Conservation (phyloP, 2,888 invertebrate species). For the Hybos culiciformis region DNA sequence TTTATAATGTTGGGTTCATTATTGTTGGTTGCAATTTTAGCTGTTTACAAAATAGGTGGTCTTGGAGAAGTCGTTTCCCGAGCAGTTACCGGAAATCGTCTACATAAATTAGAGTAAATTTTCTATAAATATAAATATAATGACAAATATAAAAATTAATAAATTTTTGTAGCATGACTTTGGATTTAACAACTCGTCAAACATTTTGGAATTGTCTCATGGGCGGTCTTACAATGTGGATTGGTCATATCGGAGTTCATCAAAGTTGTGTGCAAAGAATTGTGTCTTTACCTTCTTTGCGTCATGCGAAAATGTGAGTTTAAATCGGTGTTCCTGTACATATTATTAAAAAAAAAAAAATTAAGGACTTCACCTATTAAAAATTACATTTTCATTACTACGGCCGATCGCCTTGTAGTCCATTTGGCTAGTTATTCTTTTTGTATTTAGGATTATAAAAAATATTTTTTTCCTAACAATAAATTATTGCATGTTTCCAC, state of each 20-base stretch:
- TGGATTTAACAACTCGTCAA: conserved; percentile 46
- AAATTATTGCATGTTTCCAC: no score
- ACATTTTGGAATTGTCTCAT: conserved; percentile 49
- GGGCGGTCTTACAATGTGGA: conserved; percentile 45
- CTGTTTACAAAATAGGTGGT: conserved; percentile 25
- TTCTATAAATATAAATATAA: not conserved
- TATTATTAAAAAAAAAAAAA: not conserved
- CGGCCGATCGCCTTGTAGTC: conserved; percentile 38
- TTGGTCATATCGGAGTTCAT: conserved; percentile 50
- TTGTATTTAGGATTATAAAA: no score
- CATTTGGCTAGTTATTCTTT: no score
- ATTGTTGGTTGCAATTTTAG: conserved; percentile 22
- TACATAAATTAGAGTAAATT: conserved; percentile 24
- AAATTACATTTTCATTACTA: no score
- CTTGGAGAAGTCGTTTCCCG: conserved; percentile 19
- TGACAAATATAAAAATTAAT: not conserved
- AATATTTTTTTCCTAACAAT: no score
- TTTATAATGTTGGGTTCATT: conserved; percentile 22
- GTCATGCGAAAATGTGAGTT: conserved; percentile 41
- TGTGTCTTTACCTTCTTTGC: conserved; percentile 44
- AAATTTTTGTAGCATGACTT: conserved; percentile 39
- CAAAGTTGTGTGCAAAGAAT: conserved; percentile 62
- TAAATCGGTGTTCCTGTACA: not conserved
- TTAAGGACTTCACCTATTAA: not conserved
- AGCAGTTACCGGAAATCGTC: conserved; percentile 19